phyloP scores from a whole-genome alignment of 2,888 invertebrate genomes.

The Patella depressa region DNA sequence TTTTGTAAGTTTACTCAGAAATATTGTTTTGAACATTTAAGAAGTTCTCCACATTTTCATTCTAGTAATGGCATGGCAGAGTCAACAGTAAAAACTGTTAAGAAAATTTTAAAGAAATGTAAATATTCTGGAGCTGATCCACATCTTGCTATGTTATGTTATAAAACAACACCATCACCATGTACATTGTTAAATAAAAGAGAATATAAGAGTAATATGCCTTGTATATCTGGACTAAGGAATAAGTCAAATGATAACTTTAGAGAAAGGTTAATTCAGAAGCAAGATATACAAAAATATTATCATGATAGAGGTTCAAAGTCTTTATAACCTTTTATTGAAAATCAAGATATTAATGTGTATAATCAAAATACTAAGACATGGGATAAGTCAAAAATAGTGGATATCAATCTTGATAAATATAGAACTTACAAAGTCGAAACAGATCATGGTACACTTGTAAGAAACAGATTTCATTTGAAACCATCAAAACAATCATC shows the following conservation, averaged over 20 bases:
- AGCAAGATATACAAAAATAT: neutral
- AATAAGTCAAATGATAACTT: neutral
- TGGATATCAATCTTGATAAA: neutral
- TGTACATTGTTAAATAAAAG: neutral
- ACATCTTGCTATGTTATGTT: conserved; percentile 2
- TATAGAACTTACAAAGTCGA: conserved; percentile 1
- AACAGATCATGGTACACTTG: neutral
- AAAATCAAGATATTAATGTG: neutral
- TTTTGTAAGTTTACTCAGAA: neutral
- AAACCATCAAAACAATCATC: neutral
- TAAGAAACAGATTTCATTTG: conserved; percentile 8
- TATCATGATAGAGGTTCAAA: neutral
- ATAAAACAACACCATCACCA: conserved; percentile 6
- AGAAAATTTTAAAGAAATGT: neutral
- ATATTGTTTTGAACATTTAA: conserved; percentile 5
- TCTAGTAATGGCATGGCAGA: conserved; percentile 6
- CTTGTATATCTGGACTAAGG: neutral
- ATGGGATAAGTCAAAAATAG: conserved; percentile 1
- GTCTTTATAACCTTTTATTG: neutral
- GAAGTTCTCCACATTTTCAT: neutral
- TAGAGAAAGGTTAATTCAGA: conserved; percentile 1
- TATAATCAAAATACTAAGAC: neutral
- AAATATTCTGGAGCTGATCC: neutral
- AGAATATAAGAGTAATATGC: neutral
- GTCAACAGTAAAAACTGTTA: neutral